Evolutionary conservation across 1,140 invertebrate species (phyloP).

Genomic region (Cyclargus thomasi): DNA sequence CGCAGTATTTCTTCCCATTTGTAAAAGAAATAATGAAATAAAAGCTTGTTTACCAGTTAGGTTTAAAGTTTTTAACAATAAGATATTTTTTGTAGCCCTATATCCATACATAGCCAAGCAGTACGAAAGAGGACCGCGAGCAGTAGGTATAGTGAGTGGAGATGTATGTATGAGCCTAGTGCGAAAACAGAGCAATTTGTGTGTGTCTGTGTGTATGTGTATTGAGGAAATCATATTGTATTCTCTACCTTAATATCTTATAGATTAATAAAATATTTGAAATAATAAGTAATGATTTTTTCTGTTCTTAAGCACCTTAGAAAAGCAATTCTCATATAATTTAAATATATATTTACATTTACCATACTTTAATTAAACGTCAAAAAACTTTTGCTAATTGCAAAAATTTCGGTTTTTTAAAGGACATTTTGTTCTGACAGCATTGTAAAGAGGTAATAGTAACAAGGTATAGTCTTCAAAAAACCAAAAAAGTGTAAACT

Average conservation of each 20-base stretch:
- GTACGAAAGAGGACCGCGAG: not conserved
- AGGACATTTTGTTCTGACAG: no score
- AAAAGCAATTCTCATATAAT: no score
- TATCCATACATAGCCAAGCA: not conserved
- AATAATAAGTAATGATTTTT: not conserved
- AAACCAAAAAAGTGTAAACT: no score
- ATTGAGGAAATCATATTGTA: conserved; percentile 22
- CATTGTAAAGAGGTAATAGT: no score
- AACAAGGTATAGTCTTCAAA: no score
- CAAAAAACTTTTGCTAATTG: no score
- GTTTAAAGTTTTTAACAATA: not conserved
- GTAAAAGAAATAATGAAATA: not conserved
- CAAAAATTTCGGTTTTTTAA: no score
- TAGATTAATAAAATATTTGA: conserved; percentile 19
- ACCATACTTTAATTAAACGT: no score
- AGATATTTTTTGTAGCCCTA: not conserved
- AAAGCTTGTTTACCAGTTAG: not conserved
- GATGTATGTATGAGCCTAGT: not conserved
- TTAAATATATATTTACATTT: no score
- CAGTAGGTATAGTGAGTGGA: not conserved
- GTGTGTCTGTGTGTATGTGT: not conserved
- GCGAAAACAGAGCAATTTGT: not conserved
- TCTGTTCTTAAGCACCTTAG: no score
- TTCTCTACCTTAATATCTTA: conserved; percentile 14
- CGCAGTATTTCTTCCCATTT: not conserved